Evolutionary conservation across 2,797 vertebrate genomes (phyloP), one percentile per base, ranked within the genome.

Genomic region (Mormyrops boulengeri): DNA sequence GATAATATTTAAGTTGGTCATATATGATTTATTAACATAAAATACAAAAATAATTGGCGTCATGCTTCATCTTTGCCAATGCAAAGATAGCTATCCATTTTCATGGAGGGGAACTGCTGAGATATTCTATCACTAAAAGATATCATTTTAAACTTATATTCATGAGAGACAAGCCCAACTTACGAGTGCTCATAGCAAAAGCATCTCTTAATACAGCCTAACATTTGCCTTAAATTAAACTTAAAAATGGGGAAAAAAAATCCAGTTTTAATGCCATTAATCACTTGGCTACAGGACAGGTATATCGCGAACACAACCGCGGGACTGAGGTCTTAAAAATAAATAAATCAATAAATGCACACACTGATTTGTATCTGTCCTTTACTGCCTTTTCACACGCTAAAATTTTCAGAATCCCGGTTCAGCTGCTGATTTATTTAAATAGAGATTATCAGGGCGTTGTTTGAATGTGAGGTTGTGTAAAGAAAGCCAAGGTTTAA

Each of bases 381-480:
- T 90, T 92, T 92, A 91, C 89, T 92, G 91, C 92, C 88, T 90
- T 91, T 92, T 91, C 60, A 93, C 88, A 93, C 90, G 92, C 94
- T 90, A 94, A 88, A 88, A 84, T 62, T 89, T 91, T 93, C 93
- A 93, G 91, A 89, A 92, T 92, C 92, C 91, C 94, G 91, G 92
- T 93, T 90, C 82, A 89, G 88, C 87, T 90, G 94, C 93, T 91
- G 92, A 94, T 94, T 92, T 91, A 89, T 92, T 91, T 50, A 91
- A 88, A 89, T 92, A 77, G 89, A 95, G 94, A 94, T 92, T 92
- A 94, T 89, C 86, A 91, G 85, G 91, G 91, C 88, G 92, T 92
- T 92, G 91, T 93, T 91, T 92, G 92, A 90, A 90, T 93, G 89
- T 92, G 91, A 94, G 91, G 92, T 94, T 95, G 92, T 91, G 89